Percentiles rank a stretch among this genome's conserved stretches.
phyloP scores from a whole-genome alignment of 1,140 invertebrate genomes.

The Cardiocondyla obscurior region DNA sequence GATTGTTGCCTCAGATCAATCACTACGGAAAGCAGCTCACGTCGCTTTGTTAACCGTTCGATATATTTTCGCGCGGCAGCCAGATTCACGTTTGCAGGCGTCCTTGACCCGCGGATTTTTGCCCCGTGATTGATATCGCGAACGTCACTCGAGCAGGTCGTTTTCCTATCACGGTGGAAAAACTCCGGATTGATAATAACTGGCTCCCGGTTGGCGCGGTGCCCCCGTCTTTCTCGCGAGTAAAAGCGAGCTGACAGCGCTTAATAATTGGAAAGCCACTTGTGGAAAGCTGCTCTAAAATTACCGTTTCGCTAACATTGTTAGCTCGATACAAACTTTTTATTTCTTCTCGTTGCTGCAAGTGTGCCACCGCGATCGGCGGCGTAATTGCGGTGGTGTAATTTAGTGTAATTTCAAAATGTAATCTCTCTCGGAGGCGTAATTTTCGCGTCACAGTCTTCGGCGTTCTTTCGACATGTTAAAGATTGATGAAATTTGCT shows the following conservation, averaged over 20 bases:
- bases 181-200: conserved; percentile 24
- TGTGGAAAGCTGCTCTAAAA: conserved; percentile 26
- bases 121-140: background rate
- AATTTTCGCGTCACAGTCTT: conserved; percentile 30
- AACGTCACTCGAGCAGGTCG: background rate
- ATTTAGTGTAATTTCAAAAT: conserved; percentile 23
- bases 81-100: background rate
- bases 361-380: background rate
- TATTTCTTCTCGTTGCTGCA: background rate
- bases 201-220: background rate
- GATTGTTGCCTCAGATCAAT: conserved; percentile 4
- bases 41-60: conserved; percentile 7
- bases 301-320: conserved; percentile 13
- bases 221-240: conserved; percentile 30
- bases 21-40: background rate
- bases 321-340: conserved; percentile 1
- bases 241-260: conserved; percentile 48
- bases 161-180: conserved; percentile 1
- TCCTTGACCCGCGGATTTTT: conserved; percentile 45
- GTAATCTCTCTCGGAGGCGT: conserved; percentile 14
- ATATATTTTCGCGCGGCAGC: background rate
- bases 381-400: background rate
- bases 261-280: conserved; percentile 54
- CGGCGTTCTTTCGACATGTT: conserved; percentile 1
- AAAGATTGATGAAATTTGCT: conserved; percentile 32